These are phyloP conservation scores for Aculops lycopersici DNA, from an alignment of 1,140 invertebrate species.

Conservation along the genomic window DNA sequence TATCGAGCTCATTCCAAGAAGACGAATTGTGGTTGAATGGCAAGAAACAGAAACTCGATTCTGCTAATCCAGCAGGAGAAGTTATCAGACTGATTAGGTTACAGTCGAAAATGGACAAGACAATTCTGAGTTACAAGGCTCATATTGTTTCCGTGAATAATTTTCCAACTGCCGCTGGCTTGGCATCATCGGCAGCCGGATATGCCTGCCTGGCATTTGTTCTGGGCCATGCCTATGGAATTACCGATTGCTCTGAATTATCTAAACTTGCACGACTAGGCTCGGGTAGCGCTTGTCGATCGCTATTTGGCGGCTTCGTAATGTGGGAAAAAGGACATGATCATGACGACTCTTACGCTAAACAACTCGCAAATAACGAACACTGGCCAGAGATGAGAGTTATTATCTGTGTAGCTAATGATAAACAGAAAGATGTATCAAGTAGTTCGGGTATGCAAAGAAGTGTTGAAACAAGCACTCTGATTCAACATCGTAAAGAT, in stretches of 20 bases:
- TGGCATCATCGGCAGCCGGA: conserved; percentile 88
- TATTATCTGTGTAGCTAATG: conserved; percentile 59
- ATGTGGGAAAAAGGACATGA: conserved; percentile 46
- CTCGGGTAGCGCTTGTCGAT: conserved; percentile 83
- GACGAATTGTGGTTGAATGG: conserved; percentile 69
- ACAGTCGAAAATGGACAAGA: too few species aligned
- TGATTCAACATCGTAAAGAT: conserved; percentile 38
- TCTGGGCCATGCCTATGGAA: conserved; percentile 35
- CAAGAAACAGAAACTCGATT: conserved; percentile 3
- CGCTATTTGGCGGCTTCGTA: conserved; percentile 70
- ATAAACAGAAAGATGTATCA: conserved; percentile 44
- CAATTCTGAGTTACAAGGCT: conserved; percentile 40
- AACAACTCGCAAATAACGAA: conserved; percentile 25
- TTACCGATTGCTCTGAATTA: conserved; percentile 32
- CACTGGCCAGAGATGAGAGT: conserved; percentile 75
- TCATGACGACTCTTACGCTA: conserved; percentile 50
- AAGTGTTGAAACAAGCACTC: conserved; percentile 40
- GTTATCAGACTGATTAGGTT: conserved; percentile 4
- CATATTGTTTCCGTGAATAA: conserved; percentile 79
- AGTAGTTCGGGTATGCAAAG: conserved; percentile 72
- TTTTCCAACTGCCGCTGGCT: conserved; percentile 87
- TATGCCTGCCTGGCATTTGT: conserved; percentile 55
- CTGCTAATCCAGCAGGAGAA: conserved; percentile 4
- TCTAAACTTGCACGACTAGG: conserved; percentile 29
- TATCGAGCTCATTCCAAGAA: conserved; percentile 30